Percentiles rank a stretch among this genome's conserved stretches.
Conservation (phyloP, 2,888 invertebrate genomes). For the Euclidia mi region DNA sequence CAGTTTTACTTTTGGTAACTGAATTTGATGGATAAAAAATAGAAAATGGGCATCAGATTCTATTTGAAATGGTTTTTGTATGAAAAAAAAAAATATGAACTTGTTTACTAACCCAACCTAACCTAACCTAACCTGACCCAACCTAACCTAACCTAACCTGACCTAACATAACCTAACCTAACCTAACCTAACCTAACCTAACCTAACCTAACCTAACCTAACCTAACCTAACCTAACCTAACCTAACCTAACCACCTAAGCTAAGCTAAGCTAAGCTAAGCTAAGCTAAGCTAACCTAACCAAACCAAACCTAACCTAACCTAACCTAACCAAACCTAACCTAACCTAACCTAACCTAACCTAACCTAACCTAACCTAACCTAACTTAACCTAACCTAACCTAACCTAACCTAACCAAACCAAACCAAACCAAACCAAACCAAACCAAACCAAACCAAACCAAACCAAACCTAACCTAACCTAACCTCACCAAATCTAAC, state of each 20-base stretch:
- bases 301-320: constrained; percentile 11
- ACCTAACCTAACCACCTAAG: no score
- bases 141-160: no score
- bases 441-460: constrained; percentile 36
- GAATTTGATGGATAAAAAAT: no score
- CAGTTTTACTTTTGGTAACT: no score
- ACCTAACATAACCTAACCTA: no score
- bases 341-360: constrained; percentile 17
- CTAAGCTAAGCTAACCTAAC: not conserved
- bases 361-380: constrained; percentile 41
- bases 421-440: constrained; percentile 31
- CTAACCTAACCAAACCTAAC: constrained; percentile 11
- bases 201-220: constrained; percentile 26
- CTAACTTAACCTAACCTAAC: constrained; percentile 42
- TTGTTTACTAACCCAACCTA: no score
- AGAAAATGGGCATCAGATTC: no score
- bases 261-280: not conserved
- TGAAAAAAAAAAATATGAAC: no score
- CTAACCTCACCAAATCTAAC: no score
- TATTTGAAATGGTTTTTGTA: no score
- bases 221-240: constrained; percentile 29
- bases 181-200: constrained; percentile 25
- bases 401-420: constrained; percentile 33
- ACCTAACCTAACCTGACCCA: no score
- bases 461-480: constrained; percentile 34